Conservation (phyloP, 2,797 vertebrate genomes). For the Pagetopsis macropterus region DNA sequence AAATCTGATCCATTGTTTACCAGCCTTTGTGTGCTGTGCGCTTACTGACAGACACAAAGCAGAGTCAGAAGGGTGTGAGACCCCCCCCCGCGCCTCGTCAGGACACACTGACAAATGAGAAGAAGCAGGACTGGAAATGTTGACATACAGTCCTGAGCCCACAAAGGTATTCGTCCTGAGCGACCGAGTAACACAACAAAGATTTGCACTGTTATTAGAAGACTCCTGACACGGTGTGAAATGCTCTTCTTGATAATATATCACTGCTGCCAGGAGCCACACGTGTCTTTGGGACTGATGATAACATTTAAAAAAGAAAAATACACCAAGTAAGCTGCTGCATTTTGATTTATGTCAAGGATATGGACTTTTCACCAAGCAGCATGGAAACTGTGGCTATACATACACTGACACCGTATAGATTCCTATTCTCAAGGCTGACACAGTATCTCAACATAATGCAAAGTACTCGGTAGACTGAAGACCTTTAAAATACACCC, state of each 20-base stretch:
- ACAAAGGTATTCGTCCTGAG: constrained; percentile 21
- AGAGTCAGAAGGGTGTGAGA: neutral
- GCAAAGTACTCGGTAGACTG: neutral
- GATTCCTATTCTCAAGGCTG: constrained; percentile 5
- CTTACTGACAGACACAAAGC: constrained; percentile 16
- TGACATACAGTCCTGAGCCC: constrained; percentile 1
- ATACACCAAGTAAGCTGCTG: neutral
- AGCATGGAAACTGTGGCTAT: neutral
- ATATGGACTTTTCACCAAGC: neutral
- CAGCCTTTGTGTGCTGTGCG: neutral
- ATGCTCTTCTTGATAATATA: constrained; percentile 31
- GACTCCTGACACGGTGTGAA: constrained; percentile 29
- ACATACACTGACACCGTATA: neutral
- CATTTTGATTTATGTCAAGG: neutral
- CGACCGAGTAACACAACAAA: constrained; percentile 7
- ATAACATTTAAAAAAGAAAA: neutral
- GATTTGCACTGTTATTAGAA: constrained; percentile 18
- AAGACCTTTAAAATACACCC: constrained; percentile 13
- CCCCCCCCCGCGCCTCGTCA: neutral
- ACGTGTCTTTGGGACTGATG: constrained; percentile 17
- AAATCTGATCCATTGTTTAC: neutral
- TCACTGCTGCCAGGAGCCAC: constrained; percentile 22
- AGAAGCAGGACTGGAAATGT: constrained; percentile 35
- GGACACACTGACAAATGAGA: constrained; percentile 29
- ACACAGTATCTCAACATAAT: neutral